Evolutionary conservation across 2,113 vertebrate species (phyloP), one percentile per base, ranked within the genome.

Genomic region (Odocoileus virginianus): DNA sequence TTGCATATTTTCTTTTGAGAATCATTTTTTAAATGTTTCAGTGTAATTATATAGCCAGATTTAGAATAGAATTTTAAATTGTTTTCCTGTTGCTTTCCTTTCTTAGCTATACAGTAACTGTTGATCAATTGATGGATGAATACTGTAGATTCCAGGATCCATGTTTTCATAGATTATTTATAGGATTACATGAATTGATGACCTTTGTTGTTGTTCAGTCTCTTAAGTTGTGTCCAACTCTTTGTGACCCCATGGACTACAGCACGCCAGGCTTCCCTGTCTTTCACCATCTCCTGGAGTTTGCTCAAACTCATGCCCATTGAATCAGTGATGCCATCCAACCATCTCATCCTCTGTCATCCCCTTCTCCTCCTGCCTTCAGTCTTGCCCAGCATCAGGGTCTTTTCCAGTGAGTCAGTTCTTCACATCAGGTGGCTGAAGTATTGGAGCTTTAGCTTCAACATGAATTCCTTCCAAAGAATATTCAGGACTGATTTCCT

Each of bases 1-100:
- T 86, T 71, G 52, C 17, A 58, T 90, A 71, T 93, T 89, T 61
- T 97, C 47, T 89, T 96, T 88, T 93, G 74, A 84, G 50, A 82
- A 78, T 91, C n/a, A 87, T 50, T 97, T 97, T 87, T 27, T 1
- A 12, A 96, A 71, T 78, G 47, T 55, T 84, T 67, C 50, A 17
- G 43, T 91, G 30, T 45, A 93, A 47, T 81, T 95, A 91, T 85
- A 45, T 91, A 85, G 64, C 45, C 50, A 96, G 52, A 78, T 79
- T 85, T 87, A 94, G 36, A 82, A 50, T 82, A 81, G 67, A 89
- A 91, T 95, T 95, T 96, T 90, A 87, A 79, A 79, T 91, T 84
- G 61, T 79, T 94, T 97, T 81, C 30, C 19, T 84, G 6, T 67
- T 96, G 60, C 27, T 33, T 96, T 96, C 43, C 33, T 33, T 87